Base-by-base conservation (phyloP, 2,888 invertebrate species). In the Romanomermis culicivorax region DNA sequence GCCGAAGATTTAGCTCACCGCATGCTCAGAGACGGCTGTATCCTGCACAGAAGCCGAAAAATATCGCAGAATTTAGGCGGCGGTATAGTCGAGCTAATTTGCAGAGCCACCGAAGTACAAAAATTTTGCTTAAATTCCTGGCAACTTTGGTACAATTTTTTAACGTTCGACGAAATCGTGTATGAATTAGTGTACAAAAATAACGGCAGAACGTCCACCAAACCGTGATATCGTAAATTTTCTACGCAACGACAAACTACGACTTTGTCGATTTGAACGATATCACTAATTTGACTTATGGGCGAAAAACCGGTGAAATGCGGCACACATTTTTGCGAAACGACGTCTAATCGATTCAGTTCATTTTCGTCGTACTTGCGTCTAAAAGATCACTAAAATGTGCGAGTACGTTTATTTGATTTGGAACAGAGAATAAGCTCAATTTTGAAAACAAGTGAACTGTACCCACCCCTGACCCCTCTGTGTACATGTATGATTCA, bases 161-260 rank as follows among this genome's bases (percentile, higher is more conserved):
- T 63, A 11, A 67, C 59, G 53, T 60, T 56, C 55, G 64, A 63
- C 3, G 65, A 66, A 4, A 64, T 59, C 30, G 64, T 62, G 52
- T 67, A 67, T 4, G 60, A 61, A 51, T 65, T 65, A 45, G 61
- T 61, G 58, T 67, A 67, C 29, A 65, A 58, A 55, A 67, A 66
- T 51, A 64, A 58, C 17, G 67, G 67, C 50, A 67, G 59, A 14
- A 65, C 57, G 45, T 60, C 57, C 53, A 67, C 63, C 51, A 62
- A 61, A 45, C 66, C 67, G 58, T 63, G 64, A 58, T 63, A 64
- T 54, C 62, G 60, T 4, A 66, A 56, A 53, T 65, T 65, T 25
- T 51, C 52, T 2, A 58, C 42, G 25, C 47, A 43, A 1, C 57
- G 2, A 14, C 36, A 29, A 2, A 55, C 52, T 4, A 36, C 30